Evolutionary conservation across 2,797 vertebrate genomes (phyloP), one percentile per base, ranked within the genome.

Genomic region (Ataeniobius toweri): DNA sequence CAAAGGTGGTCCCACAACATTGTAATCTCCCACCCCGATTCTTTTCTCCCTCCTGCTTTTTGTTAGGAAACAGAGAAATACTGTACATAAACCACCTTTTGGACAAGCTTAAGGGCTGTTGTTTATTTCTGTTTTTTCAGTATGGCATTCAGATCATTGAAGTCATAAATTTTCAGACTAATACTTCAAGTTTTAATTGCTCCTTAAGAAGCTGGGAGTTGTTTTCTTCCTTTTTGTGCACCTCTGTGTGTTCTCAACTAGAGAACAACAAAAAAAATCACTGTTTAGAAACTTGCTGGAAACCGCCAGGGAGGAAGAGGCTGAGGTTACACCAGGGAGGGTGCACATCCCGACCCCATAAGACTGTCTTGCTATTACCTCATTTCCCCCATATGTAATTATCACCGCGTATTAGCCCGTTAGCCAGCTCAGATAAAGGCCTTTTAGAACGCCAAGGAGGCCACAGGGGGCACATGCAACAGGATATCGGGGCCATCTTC

Each of bases 351-450:
- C 0, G 48, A 31, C 69, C 91, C 76, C 88, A 2, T 0, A 77
- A 78, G 92, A 76, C 77, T 36, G 50, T 20, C 41, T 46, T n/a
- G 73, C 59, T 31, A 77, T 91, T 91, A 86, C 88, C 90, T 93
- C 91, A 90, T 89, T 89, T 90, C 94, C 93, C 94, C 26, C 83
- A 92, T 82, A 91, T 93, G 89, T 94, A 92, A 94, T 94, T 94
- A 94, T 80, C 16, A 2, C 24, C 8, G 48, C 68, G 84, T 82
- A 93, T 93, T 92, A 93, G 89, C 86, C 44, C 20, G 78, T 51
- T 91, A 86, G 88, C 89, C 79, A 0, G 80, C 3, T 58, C 9
- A 82, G 79, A 76, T 50, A 72, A 73, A 79, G 76, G 86, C 74
- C 84, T 86, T 85, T 83, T 73, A 90, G 85, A 89, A 89, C 86